Conservation (phyloP, 92 coral and sea anemone species). For the Porites rus region DNA sequence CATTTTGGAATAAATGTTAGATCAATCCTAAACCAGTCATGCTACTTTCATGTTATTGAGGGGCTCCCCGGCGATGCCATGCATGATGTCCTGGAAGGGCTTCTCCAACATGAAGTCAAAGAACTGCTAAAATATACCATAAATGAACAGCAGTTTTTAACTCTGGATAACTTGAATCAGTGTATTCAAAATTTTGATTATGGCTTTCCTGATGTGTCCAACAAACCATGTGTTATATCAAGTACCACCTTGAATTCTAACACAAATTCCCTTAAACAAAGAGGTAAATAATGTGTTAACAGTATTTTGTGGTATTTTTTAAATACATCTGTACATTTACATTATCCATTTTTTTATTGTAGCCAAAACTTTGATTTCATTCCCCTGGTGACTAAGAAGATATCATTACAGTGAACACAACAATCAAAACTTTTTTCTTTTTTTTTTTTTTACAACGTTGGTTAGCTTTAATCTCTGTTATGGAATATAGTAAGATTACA, state of each 20-base stretch:
- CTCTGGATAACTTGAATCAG: slow-evolving; percentile 61
- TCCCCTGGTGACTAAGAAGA: not conserved
- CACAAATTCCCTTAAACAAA: slow-evolving; percentile 46
- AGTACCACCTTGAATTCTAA: slow-evolving; percentile 26
- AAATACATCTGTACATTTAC: not conserved
- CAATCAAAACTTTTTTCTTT: too few relatives aligned
- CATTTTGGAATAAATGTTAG: slow-evolving; percentile 67
- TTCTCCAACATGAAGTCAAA: slow-evolving; percentile 70
- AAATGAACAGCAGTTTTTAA: slow-evolving; percentile 39
- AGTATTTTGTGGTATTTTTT: slow-evolving; percentile 8
- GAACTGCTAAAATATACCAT: slow-evolving; percentile 46
- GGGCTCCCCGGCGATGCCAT: slow-evolving; percentile 64
- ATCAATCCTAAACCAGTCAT: slow-evolving; percentile 64
- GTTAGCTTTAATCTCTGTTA: not conserved
- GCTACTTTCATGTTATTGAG: slow-evolving; percentile 66
- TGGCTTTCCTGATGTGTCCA: slow-evolving; percentile 45
- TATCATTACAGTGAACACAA: too few relatives aligned
- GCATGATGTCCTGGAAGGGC: slow-evolving; percentile 73
- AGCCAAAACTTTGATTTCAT: slow-evolving; percentile 7
- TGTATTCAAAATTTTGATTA: slow-evolving; percentile 51
- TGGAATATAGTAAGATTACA: not conserved
- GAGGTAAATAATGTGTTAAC: not conserved
- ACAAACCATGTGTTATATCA: slow-evolving; percentile 49
- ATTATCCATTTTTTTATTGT: not conserved
- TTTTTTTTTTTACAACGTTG: too few relatives aligned